These are phyloP conservation scores for Brachyalestes nurse DNA, from an alignment of 2,797 vertebrate species.

Conservation along the genomic window DNA sequence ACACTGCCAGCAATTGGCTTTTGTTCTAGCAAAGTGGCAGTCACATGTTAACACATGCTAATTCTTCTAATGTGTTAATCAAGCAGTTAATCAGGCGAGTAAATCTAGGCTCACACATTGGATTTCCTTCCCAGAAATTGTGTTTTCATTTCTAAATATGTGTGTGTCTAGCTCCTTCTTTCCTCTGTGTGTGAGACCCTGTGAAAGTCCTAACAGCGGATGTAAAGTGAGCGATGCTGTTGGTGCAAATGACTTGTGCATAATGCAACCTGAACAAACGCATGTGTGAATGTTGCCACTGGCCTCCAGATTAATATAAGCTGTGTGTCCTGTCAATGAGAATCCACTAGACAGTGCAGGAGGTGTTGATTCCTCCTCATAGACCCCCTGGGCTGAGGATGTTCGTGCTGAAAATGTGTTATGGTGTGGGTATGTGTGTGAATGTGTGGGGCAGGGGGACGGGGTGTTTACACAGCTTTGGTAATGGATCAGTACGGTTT, in stretches of 20 bases:
- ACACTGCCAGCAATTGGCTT: neutral
- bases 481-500: conserved; percentile 68
- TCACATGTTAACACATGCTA: conserved; percentile 8
- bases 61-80: conserved; percentile 24
- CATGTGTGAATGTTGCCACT: conserved; percentile 20
- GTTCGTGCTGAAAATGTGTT: conserved; percentile 64
- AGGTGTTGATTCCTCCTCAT: conserved; percentile 23
- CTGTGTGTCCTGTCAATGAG: conserved; percentile 9
- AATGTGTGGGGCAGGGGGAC: neutral
- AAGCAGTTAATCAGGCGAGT: neutral
- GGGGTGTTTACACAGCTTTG: conserved; percentile 14
- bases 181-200: conserved; percentile 1
- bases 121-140: neutral
- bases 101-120: neutral
- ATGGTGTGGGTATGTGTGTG: conserved; percentile 51
- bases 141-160: neutral
- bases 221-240: neutral
- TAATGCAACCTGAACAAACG: conserved; percentile 7
- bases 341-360: conserved; percentile 12
- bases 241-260: conserved; percentile 4
- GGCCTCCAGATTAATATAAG: neutral
- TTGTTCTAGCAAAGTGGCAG: neutral
- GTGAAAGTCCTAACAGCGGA: conserved; percentile 1
- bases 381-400: conserved; percentile 11
- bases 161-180: neutral